phyloP scores from a whole-genome alignment of 2,797 vertebrate species.

The Enteromius mattozi region DNA sequence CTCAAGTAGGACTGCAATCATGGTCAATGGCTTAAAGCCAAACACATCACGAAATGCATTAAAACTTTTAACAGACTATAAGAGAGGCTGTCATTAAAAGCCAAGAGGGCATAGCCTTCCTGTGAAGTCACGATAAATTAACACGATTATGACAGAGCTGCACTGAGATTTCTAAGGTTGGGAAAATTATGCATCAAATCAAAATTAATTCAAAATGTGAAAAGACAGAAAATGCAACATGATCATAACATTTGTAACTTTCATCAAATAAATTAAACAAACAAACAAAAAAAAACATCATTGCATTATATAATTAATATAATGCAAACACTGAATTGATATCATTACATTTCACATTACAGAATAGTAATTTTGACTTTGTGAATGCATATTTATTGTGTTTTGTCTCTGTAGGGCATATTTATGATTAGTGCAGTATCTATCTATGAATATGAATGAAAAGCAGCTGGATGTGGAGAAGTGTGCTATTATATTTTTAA shows the following conservation, averaged over 20 bases:
- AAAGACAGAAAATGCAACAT: too few species aligned
- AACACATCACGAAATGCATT: conserved; percentile 48
- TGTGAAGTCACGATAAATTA: neutral
- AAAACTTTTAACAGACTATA: conserved; percentile 42
- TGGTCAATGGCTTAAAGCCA: conserved; percentile 51
- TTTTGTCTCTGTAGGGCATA: neutral
- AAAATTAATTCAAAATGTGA: neutral
- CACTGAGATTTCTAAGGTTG: neutral
- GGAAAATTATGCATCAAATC: neutral
- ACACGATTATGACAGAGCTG: neutral
- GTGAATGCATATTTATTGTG: neutral
- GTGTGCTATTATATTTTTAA: neutral
- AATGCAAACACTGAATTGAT: neutral
- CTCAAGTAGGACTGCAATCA: conserved; percentile 50
- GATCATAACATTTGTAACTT: neutral
- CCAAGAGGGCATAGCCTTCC: conserved; percentile 30
- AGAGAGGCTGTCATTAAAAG: conserved; percentile 30
- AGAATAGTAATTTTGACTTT: too few species aligned
- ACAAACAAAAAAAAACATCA: neutral
- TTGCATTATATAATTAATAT: too few species aligned
- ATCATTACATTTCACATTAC: neutral
- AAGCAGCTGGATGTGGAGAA: neutral
- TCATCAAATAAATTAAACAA: neutral
- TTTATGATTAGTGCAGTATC: neutral
- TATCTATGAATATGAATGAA: neutral